Percentiles rank a stretch among this genome's conserved stretches.
Evolutionary conservation across 1,140 invertebrate species (phyloP).

Genomic region (Pissodes strobi): DNA sequence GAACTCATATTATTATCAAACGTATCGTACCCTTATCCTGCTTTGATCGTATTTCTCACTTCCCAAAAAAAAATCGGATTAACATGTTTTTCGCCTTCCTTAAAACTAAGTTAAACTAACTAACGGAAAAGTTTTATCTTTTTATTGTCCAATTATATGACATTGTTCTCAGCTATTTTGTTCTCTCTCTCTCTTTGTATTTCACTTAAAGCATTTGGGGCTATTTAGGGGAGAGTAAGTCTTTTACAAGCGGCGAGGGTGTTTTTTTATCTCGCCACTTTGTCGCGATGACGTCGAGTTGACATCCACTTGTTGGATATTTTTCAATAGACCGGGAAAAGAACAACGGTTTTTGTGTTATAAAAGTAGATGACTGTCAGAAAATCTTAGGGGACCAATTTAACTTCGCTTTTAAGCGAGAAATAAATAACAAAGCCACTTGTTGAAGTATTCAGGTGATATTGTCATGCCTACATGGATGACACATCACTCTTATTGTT

Average conservation of each 20-base stretch:
- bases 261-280: conserved; percentile 56
- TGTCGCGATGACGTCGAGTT: conserved; percentile 51
- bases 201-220: conserved; percentile 38
- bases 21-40: conserved; percentile 24
- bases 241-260: conserved; percentile 53
- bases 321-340: conserved; percentile 43
- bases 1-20: conserved; percentile 35
- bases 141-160: conserved; percentile 37
- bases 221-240: conserved; percentile 46
- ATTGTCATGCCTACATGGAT: conserved; percentile 20
- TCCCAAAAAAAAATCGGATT: neutral
- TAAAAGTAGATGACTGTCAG: conserved; percentile 45
- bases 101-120: conserved; percentile 22
- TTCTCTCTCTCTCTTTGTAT: conserved; percentile 37
- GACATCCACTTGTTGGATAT: conserved; percentile 56
- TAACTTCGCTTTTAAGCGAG: conserved; percentile 14
- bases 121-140: conserved; percentile 25
- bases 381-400: conserved; percentile 33
- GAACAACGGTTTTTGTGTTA: conserved; percentile 43
- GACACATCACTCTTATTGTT: conserved; percentile 30
- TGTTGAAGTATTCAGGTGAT: conserved; percentile 30
- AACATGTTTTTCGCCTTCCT: conserved; percentile 15
- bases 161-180: conserved; percentile 29
- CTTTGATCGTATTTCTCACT: neutral
- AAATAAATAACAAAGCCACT: conserved; percentile 23